A percentile compares a stretch with the other conserved stretches of the same genome.
Evolutionary conservation across 2,113 vertebrate genomes (phyloP).

Genomic region (Pteruthius melanotis): DNA sequence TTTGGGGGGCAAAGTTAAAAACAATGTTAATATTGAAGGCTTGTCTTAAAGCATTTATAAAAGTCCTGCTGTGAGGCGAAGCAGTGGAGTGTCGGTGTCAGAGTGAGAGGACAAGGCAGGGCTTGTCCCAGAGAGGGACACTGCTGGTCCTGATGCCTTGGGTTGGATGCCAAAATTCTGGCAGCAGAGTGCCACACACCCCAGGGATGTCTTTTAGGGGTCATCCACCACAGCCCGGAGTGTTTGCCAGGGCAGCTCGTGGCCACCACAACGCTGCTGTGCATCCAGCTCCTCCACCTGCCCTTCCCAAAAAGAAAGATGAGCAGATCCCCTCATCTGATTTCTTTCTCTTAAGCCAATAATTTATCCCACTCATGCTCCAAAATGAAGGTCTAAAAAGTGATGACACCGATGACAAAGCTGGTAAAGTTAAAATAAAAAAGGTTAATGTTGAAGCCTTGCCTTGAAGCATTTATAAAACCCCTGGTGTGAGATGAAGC

Average conservation of each 20-base stretch:
- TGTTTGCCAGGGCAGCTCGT: neutral
- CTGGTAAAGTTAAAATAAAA: neutral
- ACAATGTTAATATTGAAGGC: neutral
- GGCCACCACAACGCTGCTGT: fast-evolving
- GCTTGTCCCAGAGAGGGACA: neutral
- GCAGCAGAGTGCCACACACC: neutral
- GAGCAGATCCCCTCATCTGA: neutral
- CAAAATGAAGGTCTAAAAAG: neutral
- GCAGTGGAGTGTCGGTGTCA: neutral
- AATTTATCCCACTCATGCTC: neutral
- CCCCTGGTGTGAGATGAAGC: neutral
- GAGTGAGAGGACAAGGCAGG: neutral
- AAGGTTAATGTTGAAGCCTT: neutral
- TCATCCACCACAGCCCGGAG: neutral
- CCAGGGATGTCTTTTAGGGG: neutral
- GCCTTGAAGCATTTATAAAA: neutral
- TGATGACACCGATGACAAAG: neutral
- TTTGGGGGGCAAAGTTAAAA: neutral
- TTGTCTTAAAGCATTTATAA: neutral
- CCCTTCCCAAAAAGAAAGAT: neutral
- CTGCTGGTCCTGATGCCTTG: neutral
- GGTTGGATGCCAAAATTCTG: no score
- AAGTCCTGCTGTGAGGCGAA: neutral
- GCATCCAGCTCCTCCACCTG: neutral
- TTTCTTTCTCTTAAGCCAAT: neutral